Base-by-base conservation (phyloP, 1,140 invertebrate species). In the Aphaenogaster rudis region DNA sequence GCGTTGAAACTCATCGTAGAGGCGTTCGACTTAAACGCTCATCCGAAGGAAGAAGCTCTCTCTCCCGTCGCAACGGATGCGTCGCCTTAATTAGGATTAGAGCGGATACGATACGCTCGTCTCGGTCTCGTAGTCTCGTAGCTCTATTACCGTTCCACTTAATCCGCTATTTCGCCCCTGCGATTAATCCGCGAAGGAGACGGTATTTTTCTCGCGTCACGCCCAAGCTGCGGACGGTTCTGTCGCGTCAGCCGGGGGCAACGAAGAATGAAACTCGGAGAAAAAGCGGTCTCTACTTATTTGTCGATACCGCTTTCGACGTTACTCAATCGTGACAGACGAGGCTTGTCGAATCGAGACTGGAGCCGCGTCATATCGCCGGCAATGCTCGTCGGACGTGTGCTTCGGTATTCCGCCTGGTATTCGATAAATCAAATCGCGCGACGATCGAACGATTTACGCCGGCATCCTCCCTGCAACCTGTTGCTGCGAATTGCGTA, bases 71-170 rank as follows among this genome's bases (percentile, higher is more conserved):
- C 45, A 76, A 84, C 54, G 80, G 80, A 84, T 48, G 42, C 80
- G n/a, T 84, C 69, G 8, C 13, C 54, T 84, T 84, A 84, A 84
- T 84, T 84, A 84, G 54, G 45, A 74, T 84, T 71, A 45, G 54
- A 74, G 45, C 39, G 67, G 50, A 61, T 72, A 33, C 66, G 17
- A 45, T 52, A 45, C 50, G 28, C 67, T 74, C 42, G 54, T 28
- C 13, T 59, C 42, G 67, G 39, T 64, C 76, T 21, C 63, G 36
- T 50, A 17, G 33, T 67, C 59, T 7, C 48, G 59, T 36, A 39
- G 61, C 45, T 69, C 7, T 48, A 48, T 84, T 76, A 63, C 69
- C 69, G 54, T 84, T 84, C 69, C 28, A 42, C 13, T 71, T 69
- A 69, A 81, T 81, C 33, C 69, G 54, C 59, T 63, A 84, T 33